Base-by-base conservation (phyloP, 64 coral and sea anemone species). In the Cladopsammia gracilis region DNA sequence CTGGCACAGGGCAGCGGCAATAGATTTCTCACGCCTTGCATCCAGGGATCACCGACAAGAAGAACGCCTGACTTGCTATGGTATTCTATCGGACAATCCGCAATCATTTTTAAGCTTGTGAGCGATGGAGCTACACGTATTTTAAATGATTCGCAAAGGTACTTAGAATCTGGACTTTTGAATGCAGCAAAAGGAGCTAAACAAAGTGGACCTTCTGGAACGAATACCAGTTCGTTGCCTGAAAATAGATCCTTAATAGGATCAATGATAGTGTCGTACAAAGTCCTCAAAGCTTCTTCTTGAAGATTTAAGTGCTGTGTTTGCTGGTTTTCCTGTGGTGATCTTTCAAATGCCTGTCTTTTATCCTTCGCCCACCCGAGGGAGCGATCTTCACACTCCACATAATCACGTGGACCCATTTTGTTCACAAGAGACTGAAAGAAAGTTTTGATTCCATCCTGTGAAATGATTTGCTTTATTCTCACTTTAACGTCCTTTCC, bases 161-260 rank as follows among this genome's bases (percentile, higher is more conserved):
- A 71, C 26, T 71, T 71, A 10, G 69, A 71, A 71, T 71, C 69
- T 6, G 69, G n/a, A 44, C 25, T 42, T 23, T 43, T 71, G 25
- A 71, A 71, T 71, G 69, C 69, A 71, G 69, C 69, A 42, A 25
- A 71, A 71, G 69, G 69, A 71, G 11, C 69, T 5, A 71, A 25
- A 8, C 69, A 71, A 71, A 71, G 25, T n/a, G 69, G 69, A 25
- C 69, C 69, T 25, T 71, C 69, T n/a, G 69, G 69, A 71, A 71
- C 26, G 25, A 71, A 25, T 19, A 67, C 6, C 7, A 67, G 16
- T 20, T 67, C 64, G 19, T 1, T 16, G 18, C 64, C 64, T 67
- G 10, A 25, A 12, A 26, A 6, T 7, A 71, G 24, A 71, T 44
- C 69, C 4, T 6, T 26, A 25, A 71, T 71, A 25, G 69, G 69